Percentiles rank a stretch among this genome's conserved stretches.
phyloP scores from a whole-genome alignment of 2,113 vertebrate genomes.

The Ctenomys sociabilis region DNA sequence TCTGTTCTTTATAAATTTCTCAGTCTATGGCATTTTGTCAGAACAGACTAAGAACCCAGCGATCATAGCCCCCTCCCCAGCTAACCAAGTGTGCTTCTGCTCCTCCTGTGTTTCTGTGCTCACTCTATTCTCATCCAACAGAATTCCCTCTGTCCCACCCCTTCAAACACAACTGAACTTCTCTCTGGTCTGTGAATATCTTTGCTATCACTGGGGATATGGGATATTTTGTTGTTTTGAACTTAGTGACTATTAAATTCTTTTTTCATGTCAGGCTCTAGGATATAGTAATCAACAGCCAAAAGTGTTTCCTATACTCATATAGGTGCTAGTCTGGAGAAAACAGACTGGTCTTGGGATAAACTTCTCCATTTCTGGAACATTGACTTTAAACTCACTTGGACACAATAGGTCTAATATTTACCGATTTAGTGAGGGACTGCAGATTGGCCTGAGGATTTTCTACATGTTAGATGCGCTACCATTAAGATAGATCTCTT shows the following conservation, averaged over 20 bases:
- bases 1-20: neutral
- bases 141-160: neutral
- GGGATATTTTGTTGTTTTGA: neutral
- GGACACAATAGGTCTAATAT: neutral
- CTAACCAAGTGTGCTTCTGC: neutral
- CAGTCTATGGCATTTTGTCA: neutral
- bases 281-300: neutral
- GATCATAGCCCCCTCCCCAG: neutral
- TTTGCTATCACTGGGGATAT: neutral
- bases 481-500: neutral
- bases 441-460: neutral
- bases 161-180: neutral
- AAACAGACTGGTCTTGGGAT: neutral
- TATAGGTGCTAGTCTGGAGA: neutral
- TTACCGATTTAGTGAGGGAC: neutral
- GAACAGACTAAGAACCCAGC: neutral
- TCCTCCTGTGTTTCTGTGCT: neutral
- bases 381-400: neutral
- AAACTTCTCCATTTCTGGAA: neutral
- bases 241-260: neutral
- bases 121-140: neutral
- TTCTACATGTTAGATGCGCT: neutral
- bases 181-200: neutral
- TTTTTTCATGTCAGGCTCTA: neutral
- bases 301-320: neutral